These are phyloP conservation scores for Chionoecetes opilio DNA, from an alignment of 1,140 invertebrate species.

Conservation along the genomic window DNA sequence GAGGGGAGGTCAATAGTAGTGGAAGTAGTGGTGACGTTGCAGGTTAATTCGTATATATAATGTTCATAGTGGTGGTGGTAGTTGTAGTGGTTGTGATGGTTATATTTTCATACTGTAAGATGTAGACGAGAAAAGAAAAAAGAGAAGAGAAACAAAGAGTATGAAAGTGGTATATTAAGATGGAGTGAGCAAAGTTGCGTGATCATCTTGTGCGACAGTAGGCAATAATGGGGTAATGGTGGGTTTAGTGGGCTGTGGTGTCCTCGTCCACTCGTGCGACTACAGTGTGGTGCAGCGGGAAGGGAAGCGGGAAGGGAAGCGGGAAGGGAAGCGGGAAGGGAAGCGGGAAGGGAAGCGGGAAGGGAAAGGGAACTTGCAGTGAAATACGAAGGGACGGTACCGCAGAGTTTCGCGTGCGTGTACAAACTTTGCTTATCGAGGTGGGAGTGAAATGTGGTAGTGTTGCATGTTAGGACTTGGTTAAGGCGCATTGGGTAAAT, in stretches of 20 bases:
- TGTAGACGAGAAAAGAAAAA: neutral
- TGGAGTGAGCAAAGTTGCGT: neutral
- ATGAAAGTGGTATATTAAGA: neutral
- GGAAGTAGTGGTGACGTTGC: too few species aligned
- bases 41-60: too few species aligned
- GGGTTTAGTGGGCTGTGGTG: neutral
- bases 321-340: too few species aligned
- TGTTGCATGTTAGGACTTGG: neutral
- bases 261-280: too few species aligned
- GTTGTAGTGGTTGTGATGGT: neutral
- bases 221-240: neutral
- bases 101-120: neutral
- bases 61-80: neutral
- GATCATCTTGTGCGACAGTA: neutral
- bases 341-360: too few species aligned
- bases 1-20: neutral
- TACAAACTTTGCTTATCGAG: slow-evolving; percentile 20
- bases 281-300: too few species aligned
- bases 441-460: neutral
- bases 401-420: neutral
- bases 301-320: too few species aligned
- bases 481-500: neutral
- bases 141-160: neutral
- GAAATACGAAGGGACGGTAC: neutral
- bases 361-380: neutral